Base-by-base conservation (phyloP, 2,797 vertebrate genomes). In the Notoglanidium macrostoma region DNA sequence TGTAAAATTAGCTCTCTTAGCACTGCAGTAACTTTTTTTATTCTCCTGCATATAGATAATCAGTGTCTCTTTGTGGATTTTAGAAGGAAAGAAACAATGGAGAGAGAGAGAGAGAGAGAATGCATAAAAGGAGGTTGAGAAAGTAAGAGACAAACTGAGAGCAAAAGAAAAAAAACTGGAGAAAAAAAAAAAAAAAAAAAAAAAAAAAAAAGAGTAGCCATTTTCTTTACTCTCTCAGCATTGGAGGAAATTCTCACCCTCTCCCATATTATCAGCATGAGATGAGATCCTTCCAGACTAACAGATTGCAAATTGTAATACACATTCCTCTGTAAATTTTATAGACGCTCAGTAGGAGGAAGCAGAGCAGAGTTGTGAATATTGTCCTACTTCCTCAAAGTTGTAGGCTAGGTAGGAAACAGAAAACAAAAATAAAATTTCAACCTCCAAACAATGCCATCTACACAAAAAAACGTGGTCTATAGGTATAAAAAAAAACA, bases 1-100 rank as follows among this genome's bases (percentile, higher is more conserved):
- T 92, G 93, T 94, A 94, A 95, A 95, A 95, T 95, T 90, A 95
- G 93, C 89, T 94, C 87, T 91, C 93, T 95, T 92, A 95, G 90
- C 83, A 90, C 89, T 92, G 93, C 92, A 94, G 94, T 94, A 94
- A 95, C 90, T 94, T 93, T 92, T 93, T 92, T 93, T 85, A 76
- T 92, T 93, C 21, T 93, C 90, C 90, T 94, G 90, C 94, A 93
- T 89, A 87, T 86, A 91, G 90, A 94, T 95, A 93, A 94, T 92
- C 92, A 89, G 85, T 2, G 57, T 90, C 91, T 94, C 89, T 85
- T 86, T 88, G 89, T 89, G 84, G 88, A 91, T 88, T 92, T 92
- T 68, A 81, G 19, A 26, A 21, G 49, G 67, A 67, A 85, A 82
- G 51, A 40, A 74, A 84, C 72, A n/a, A 67, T 44, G 14, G 3